Percentiles rank a stretch among this genome's conserved stretches.
These are phyloP conservation scores for Drosophila tsacasi DNA, from an alignment of 1,140 invertebrate genomes.

Conservation along the genomic window DNA sequence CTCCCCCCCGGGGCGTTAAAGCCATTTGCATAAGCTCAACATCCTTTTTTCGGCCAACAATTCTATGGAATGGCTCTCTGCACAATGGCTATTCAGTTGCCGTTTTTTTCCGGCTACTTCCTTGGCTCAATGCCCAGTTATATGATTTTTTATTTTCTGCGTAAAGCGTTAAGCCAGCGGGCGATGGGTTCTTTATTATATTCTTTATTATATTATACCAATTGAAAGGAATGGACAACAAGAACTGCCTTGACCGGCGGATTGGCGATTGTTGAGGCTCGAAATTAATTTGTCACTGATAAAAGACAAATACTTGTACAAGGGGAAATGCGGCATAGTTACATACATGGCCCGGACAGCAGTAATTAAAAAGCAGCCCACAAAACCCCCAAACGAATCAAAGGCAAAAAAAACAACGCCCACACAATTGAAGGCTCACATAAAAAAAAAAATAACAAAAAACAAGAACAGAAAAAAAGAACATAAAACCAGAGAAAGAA, in stretches of 20 bases:
- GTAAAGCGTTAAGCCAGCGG: constrained; percentile 10
- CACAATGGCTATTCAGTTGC: constrained; percentile 38
- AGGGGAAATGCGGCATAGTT: constrained; percentile 28
- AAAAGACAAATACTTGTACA: constrained; percentile 46
- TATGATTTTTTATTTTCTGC: constrained; percentile 20
- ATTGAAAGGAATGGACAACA: constrained; percentile 31
- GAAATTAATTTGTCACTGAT: constrained; percentile 74
- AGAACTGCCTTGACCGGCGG: constrained; percentile 26
- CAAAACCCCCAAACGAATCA: constrained; percentile 12
- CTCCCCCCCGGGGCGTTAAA: constrained; percentile 21
- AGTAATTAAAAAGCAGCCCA: constrained; percentile 74
- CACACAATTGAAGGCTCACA: constrained; percentile 13
- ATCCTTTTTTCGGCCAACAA: constrained; percentile 31
- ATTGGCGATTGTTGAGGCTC: constrained; percentile 33
- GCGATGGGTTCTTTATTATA: constrained; percentile 13
- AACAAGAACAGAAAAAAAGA: background rate
- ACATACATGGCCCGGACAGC: constrained; percentile 33
- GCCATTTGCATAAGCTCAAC: constrained; percentile 43
- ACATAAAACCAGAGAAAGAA: constrained; percentile 17
- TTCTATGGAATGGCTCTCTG: constrained; percentile 6
- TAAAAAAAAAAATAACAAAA: too few species aligned
- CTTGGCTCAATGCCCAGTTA: constrained; percentile 13
- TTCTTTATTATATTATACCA: constrained; percentile 29
- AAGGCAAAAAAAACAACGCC: constrained; percentile 17
- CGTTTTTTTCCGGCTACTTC: background rate